Conservation (phyloP, 2,797 vertebrate species). For the Discoglossus pictus region DNA sequence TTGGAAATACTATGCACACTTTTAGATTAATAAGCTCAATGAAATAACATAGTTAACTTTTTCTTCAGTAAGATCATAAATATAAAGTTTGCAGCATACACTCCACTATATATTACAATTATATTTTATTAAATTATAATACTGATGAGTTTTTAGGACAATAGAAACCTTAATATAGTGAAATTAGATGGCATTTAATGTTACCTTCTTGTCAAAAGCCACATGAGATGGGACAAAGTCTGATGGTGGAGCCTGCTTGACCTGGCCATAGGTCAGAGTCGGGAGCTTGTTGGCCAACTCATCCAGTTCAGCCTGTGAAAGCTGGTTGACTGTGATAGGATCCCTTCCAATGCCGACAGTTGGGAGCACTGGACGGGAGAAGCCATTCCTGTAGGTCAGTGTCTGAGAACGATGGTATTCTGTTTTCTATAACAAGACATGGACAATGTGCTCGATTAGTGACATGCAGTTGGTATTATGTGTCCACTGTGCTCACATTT, state of each 20-base stretch:
- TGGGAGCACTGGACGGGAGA: conserved; percentile 69
- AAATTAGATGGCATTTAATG: neutral
- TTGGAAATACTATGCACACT: too few relatives aligned
- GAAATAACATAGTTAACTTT: too few relatives aligned
- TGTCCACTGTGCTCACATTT: too few relatives aligned
- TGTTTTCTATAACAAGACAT: conserved; percentile 68
- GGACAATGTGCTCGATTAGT: neutral
- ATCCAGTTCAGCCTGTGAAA: conserved; percentile 73
- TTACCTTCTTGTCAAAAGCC: conserved; percentile 93
- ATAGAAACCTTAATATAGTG: conserved; percentile 24
- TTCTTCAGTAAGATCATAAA: too few relatives aligned
- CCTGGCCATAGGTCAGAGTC: conserved; percentile 63
- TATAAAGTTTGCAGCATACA: too few relatives aligned
- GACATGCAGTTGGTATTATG: too few relatives aligned
- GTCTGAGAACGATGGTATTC: conserved; percentile 84
- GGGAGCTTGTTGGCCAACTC: conserved; percentile 67
- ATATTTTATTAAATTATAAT: too few relatives aligned
- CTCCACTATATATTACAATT: too few relatives aligned
- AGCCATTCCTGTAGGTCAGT: conserved; percentile 81
- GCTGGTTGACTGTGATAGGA: conserved; percentile 71
- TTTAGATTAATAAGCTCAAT: too few relatives aligned
- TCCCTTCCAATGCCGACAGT: conserved; percentile 75
- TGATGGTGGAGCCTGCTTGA: conserved; percentile 54
- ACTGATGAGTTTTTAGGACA: too few relatives aligned
- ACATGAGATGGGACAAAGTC: conserved; percentile 84